These are phyloP conservation scores for Liolophura sinensis DNA, from an alignment of 1,140 invertebrate genomes.

Conservation along the genomic window DNA sequence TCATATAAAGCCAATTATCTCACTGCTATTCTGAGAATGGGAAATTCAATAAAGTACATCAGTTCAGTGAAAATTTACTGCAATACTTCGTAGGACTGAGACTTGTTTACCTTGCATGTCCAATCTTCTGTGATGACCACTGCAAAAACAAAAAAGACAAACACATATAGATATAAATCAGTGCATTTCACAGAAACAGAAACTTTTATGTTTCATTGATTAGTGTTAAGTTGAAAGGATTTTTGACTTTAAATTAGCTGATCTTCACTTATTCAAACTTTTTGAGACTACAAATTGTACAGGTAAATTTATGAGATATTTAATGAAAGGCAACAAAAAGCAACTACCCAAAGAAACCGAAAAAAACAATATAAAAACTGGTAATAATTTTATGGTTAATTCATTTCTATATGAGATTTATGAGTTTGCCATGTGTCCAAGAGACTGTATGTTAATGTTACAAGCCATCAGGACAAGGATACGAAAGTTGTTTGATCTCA, in stretches of 20 bases:
- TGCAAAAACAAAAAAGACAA: constrained; percentile 28
- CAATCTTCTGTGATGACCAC: constrained; percentile 48
- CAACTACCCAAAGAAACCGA: background rate
- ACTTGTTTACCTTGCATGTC: constrained; percentile 45
- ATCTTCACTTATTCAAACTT: no score
- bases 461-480: no score
- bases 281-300: no score
- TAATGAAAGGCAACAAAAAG: background rate
- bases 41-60: background rate
- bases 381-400: no score
- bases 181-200: background rate
- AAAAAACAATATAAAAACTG: constrained; percentile 2
- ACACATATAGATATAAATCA: constrained; percentile 2
- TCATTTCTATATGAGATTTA: no score
- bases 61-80: background rate
- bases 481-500: constrained; percentile 17
- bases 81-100: background rate
- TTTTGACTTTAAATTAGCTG: no score
- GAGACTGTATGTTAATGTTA: background rate
- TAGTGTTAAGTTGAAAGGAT: background rate
- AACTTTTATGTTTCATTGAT: background rate
- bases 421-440: background rate
- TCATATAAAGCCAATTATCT: no score
- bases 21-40: no score
- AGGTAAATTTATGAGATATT: no score